phyloP scores from a whole-genome alignment of 2,113 vertebrate genomes.

The Pungitius pungitius region DNA sequence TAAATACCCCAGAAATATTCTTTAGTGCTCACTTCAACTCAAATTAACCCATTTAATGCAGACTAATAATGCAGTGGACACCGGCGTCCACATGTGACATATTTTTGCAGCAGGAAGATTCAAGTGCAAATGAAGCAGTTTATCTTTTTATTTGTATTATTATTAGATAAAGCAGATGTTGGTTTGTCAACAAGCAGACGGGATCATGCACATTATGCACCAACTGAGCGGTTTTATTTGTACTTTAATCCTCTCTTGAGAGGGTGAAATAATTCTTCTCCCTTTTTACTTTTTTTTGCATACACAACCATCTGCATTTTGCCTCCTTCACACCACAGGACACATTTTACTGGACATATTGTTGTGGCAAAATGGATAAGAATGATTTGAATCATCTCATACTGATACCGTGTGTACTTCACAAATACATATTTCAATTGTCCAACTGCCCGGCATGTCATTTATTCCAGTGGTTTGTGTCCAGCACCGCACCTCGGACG shows the following conservation, averaged over 20 bases:
- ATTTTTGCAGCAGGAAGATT: too few species aligned
- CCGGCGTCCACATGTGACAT: neutral
- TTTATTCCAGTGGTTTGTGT: neutral
- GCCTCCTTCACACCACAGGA: neutral
- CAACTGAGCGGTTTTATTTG: too few species aligned
- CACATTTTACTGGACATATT: neutral
- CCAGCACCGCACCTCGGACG: neutral
- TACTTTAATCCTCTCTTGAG: slow-evolving; percentile 3
- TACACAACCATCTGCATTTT: neutral
- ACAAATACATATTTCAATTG: neutral
- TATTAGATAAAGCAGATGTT: too few species aligned
- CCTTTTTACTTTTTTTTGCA: neutral
- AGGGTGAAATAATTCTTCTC: slow-evolving; percentile 2
- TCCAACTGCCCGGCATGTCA: neutral
- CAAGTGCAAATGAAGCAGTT: neutral
- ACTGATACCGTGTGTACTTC: neutral
- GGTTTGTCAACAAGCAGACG: too few species aligned
- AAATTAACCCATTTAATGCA: slow-evolving; percentile 37
- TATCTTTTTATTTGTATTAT: too few species aligned
- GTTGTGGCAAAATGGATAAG: neutral
- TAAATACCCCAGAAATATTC: slow-evolving; percentile 17
- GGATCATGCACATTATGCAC: too few species aligned
- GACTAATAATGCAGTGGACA: slow-evolving; percentile 32
- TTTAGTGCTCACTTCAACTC: slow-evolving; percentile 24
- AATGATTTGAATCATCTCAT: neutral